Conservation (phyloP, 2,888 invertebrate genomes). For the Ceriagrion tenellum region DNA sequence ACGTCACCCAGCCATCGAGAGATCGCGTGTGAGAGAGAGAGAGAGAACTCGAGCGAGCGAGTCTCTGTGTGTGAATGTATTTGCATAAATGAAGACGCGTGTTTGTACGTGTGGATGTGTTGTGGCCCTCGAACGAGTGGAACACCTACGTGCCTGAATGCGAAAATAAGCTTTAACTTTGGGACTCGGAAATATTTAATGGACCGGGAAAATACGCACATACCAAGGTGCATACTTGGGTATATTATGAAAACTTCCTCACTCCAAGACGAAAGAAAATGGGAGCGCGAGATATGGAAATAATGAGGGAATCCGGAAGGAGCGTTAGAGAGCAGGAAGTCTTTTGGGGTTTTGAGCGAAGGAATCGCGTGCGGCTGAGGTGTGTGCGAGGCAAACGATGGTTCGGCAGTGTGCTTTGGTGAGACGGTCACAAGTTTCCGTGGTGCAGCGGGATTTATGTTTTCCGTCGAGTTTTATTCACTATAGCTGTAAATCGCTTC, state of each 20-base stretch:
- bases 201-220: background rate
- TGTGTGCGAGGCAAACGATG: background rate
- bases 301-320: conserved; percentile 23
- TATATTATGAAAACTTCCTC: conserved; percentile 4
- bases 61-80: background rate
- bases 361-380: background rate
- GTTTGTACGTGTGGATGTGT: background rate
- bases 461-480: too few relatives aligned
- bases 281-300: conserved; percentile 48
- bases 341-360: background rate
- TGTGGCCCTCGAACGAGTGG: background rate
- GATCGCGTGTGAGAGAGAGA: too few relatives aligned
- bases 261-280: conserved; percentile 14
- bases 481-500: too few relatives aligned
- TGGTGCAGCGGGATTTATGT: too few relatives aligned
- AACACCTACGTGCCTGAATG: conserved; percentile 37
- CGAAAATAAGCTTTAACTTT: conserved; percentile 1
- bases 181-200: conserved; percentile 37
- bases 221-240: too few relatives aligned
- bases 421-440: too few relatives aligned
- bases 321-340: background rate
- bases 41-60: background rate
- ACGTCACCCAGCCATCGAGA: background rate
- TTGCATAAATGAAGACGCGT: conserved; percentile 21
- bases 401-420: background rate